These are phyloP conservation scores for Oostethus manadensis DNA, from an alignment of 2,113 vertebrate species.

Conservation along the genomic window DNA sequence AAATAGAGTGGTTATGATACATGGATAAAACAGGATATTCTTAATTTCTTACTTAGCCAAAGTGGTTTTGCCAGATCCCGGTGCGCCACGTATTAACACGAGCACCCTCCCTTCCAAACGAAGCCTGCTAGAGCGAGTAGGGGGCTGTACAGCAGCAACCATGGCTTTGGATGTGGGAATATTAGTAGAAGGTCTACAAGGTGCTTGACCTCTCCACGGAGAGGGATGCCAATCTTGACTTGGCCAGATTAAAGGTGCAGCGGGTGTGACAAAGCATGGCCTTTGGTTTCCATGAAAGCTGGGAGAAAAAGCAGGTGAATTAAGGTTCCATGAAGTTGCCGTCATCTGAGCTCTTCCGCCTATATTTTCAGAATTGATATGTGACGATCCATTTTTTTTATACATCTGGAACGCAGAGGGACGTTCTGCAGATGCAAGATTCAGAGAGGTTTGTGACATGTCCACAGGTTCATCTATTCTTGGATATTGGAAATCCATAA, in stretches of 20 bases:
- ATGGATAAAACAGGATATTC: not conserved
- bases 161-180: conserved; percentile 73
- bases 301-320: conserved; percentile 76
- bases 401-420: conserved; percentile 73
- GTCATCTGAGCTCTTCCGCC: conserved; percentile 35
- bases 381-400: conserved; percentile 48
- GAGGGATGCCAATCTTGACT: conserved; percentile 28
- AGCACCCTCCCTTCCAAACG: conserved; percentile 79
- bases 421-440: conserved; percentile 46
- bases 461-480: conserved; percentile 17
- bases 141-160: conserved; percentile 34
- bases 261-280: conserved; percentile 80
- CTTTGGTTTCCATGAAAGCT: conserved; percentile 38
- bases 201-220: conserved; percentile 53
- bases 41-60: conserved; percentile 80
- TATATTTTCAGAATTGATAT: not conserved
- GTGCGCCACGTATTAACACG: conserved; percentile 89
- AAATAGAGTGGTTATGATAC: not conserved
- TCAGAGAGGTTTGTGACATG: conserved; percentile 33
- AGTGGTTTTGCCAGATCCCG: conserved; percentile 93
- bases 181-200: conserved; percentile 66
- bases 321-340: conserved; percentile 73
- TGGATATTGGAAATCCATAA: conserved; percentile 60
- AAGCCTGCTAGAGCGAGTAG: conserved; percentile 66
- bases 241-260: conserved; percentile 73